Percentiles rank a stretch among this genome's conserved stretches.
Conservation (phyloP, 2,888 invertebrate species). For the Crocallis elinguaria region DNA sequence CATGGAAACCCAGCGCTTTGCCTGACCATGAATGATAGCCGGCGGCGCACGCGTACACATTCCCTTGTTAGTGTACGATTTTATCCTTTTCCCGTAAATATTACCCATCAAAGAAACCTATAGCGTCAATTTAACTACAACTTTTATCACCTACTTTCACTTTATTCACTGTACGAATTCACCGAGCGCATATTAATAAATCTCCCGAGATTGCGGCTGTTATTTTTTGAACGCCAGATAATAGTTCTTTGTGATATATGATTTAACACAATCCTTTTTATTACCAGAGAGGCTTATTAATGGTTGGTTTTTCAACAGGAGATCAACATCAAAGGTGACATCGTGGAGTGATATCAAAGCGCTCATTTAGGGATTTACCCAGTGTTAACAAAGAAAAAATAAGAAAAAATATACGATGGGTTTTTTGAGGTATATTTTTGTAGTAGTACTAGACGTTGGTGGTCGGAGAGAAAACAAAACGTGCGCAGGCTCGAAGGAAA, state of each 20-base stretch:
- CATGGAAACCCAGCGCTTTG: slow-evolving; percentile 55
- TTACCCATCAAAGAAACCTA: slow-evolving; percentile 53
- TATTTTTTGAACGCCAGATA: slow-evolving; percentile 64
- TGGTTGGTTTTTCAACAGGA: slow-evolving; percentile 62
- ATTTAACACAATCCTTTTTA: slow-evolving; percentile 66
- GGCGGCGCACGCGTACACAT: slow-evolving; percentile 45
- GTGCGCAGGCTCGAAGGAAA: slow-evolving; percentile 19
- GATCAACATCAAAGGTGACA: slow-evolving; percentile 63
- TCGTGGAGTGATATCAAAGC: slow-evolving; percentile 33
- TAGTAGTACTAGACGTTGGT: slow-evolving; percentile 11
- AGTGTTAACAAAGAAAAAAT: slow-evolving; percentile 31
- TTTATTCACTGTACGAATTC: slow-evolving; percentile 46
- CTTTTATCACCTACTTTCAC: slow-evolving; percentile 52
- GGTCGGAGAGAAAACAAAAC: slow-evolving; percentile 25
- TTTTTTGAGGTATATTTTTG: slow-evolving; percentile 20
- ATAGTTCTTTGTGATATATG: slow-evolving; percentile 65
- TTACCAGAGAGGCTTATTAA: slow-evolving; percentile 62
- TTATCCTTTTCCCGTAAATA: slow-evolving; percentile 56
- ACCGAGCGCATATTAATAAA: slow-evolving; percentile 54
- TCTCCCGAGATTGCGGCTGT: slow-evolving; percentile 58
- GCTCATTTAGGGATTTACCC: slow-evolving; percentile 36
- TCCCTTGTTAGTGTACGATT: slow-evolving; percentile 59
- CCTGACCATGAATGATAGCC: slow-evolving; percentile 53
- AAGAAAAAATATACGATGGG: slow-evolving; percentile 9
- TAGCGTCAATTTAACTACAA: slow-evolving; percentile 45